Conservation (phyloP, 1,140 invertebrate genomes). For the Drosophila mayri region DNA sequence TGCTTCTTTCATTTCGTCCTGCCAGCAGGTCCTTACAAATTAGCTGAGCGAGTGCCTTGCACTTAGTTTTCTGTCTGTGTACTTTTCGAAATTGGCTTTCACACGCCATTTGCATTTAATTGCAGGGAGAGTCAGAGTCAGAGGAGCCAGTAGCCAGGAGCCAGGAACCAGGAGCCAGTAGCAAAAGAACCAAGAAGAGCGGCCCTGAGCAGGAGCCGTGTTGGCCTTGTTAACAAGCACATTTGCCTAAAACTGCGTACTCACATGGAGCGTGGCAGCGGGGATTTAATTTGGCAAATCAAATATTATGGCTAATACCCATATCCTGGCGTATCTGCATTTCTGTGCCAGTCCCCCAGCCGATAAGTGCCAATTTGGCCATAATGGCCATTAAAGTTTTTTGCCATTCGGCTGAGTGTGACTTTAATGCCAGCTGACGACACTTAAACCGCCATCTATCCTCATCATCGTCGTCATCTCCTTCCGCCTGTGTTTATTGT, state of each 20-base stretch:
- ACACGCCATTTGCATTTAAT: constrained; percentile 83
- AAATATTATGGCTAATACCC: constrained; percentile 75
- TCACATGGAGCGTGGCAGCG: constrained; percentile 20
- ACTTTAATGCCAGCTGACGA: constrained; percentile 42
- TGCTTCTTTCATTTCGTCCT: not conserved
- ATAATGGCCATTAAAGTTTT: constrained; percentile 59
- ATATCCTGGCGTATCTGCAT: constrained; percentile 23
- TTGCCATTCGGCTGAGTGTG: constrained; percentile 14
- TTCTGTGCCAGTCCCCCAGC: constrained; percentile 23
- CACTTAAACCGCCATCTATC: constrained; percentile 43
- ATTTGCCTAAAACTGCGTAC: constrained; percentile 70
- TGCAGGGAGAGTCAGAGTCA: constrained; percentile 31
- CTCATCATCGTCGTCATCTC: constrained; percentile 38
- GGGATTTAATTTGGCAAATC: constrained; percentile 63
- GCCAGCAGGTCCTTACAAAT: constrained; percentile 60
- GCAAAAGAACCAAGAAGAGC: not conserved
- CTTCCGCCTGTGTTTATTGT: constrained; percentile 47
- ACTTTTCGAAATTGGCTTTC: constrained; percentile 82
- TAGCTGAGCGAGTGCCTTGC: constrained; percentile 75
- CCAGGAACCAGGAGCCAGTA: not conserved
- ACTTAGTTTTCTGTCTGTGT: constrained; percentile 72
- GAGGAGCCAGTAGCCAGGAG: not conserved
- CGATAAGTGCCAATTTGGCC: constrained; percentile 64
- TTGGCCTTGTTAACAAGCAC: constrained; percentile 74
- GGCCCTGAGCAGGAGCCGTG: constrained; percentile 1